Conservation (phyloP, 2,113 vertebrate genomes). For the Nibea coibor region DNA sequence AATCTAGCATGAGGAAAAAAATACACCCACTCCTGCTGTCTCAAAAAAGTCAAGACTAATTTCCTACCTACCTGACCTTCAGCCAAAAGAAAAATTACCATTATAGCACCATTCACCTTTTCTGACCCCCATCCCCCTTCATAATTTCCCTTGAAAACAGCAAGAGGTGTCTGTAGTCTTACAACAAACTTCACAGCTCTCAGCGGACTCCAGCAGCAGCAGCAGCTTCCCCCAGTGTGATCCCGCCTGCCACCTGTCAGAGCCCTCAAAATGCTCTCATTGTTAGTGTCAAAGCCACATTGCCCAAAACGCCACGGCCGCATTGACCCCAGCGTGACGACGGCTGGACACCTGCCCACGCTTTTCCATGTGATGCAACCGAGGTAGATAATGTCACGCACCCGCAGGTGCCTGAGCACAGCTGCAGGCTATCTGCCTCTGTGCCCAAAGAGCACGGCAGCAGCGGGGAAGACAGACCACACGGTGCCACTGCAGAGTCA, state of each 20-base stretch:
- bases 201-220: slow-evolving; percentile 10
- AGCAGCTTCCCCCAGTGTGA: slow-evolving; percentile 30
- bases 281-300: slow-evolving; percentile 18
- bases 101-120: neutral
- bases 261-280: slow-evolving; percentile 23
- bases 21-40: neutral
- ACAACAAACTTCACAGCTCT: slow-evolving; percentile 4
- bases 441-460: slow-evolving; percentile 3
- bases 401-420: slow-evolving; percentile 28
- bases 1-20: neutral
- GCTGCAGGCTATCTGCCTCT: slow-evolving; percentile 20
- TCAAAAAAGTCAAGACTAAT: neutral
- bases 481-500: slow-evolving; percentile 14
- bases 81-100: neutral
- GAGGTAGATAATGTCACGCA: neutral
- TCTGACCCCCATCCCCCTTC: neutral
- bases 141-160: neutral
- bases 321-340: slow-evolving; percentile 8
- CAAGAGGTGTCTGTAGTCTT: neutral
- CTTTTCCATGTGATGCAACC: slow-evolving; percentile 6
- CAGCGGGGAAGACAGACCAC: slow-evolving; percentile 21
- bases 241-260: slow-evolving; percentile 31
- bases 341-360: slow-evolving; percentile 11
- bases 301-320: neutral
- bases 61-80: neutral